phyloP scores from a whole-genome alignment of 2,888 invertebrate species.

The Molorchus minor region DNA sequence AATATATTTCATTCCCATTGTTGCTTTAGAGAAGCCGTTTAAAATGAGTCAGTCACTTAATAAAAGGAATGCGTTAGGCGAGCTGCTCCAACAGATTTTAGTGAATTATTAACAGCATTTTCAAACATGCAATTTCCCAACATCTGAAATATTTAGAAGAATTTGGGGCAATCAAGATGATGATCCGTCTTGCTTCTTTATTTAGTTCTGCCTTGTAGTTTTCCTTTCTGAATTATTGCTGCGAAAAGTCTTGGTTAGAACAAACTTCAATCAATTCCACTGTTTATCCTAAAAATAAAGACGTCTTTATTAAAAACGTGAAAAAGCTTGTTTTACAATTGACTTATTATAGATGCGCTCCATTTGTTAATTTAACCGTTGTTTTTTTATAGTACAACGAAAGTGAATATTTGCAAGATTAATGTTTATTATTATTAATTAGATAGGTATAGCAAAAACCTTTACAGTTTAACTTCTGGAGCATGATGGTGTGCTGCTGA shows the following conservation, averaged over 20 bases:
- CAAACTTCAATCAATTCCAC: no score
- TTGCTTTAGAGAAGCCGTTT: conserved; percentile 5
- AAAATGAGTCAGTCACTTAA: conserved; percentile 13
- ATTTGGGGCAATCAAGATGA: conserved; percentile 4
- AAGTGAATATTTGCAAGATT: no score
- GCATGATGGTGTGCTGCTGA: no score
- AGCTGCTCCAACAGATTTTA: conserved; percentile 31
- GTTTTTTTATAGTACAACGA: no score
- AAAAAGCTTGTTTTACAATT: no score
- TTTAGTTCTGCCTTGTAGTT: neutral
- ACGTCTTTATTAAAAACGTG: no score
- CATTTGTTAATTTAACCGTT: no score
- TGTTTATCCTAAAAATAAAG: no score
- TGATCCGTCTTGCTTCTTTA: conserved; percentile 3
- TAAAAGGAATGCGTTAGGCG: conserved; percentile 15
- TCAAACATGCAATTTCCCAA: conserved; percentile 36
- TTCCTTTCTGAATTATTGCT: neutral
- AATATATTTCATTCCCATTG: conserved; percentile 31
- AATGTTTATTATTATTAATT: no score
- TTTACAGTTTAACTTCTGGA: no score
- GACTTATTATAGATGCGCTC: no score
- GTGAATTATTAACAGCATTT: conserved; percentile 34
- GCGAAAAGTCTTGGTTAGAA: neutral
- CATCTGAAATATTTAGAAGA: conserved; percentile 7
- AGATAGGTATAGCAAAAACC: no score